These are phyloP conservation scores for Melanotaenia boesemani DNA, from an alignment of 2,797 vertebrate genomes.

Conservation along the genomic window DNA sequence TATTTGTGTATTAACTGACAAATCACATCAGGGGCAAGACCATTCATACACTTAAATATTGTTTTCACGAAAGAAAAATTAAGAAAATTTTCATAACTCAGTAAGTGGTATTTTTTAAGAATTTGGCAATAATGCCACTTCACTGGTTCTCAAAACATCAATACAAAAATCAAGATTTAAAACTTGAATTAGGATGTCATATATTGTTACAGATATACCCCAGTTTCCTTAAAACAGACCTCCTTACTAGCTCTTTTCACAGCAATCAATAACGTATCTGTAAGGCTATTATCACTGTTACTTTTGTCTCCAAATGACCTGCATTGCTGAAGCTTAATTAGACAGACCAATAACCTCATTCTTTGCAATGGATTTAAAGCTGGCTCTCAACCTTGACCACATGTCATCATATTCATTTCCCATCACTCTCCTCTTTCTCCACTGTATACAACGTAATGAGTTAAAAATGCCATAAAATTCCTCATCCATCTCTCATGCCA, in stretches of 20 bases:
- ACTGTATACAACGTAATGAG: constrained; percentile 34
- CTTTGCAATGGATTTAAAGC: constrained; percentile 12
- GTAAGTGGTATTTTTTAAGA: too few relatives aligned
- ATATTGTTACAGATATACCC: neutral
- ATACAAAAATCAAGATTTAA: neutral
- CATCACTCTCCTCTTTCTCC: constrained; percentile 30
- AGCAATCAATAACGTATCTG: constrained; percentile 34
- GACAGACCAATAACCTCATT: constrained; percentile 16
- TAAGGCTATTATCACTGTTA: constrained; percentile 2
- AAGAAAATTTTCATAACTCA: too few relatives aligned
- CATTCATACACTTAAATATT: too few relatives aligned
- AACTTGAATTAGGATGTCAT: neutral
- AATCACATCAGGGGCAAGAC: too few relatives aligned
- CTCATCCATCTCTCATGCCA: constrained; percentile 53
- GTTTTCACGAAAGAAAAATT: too few relatives aligned
- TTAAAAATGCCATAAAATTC: constrained; percentile 55
- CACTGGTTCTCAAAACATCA: neutral
- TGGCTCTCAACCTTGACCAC: constrained; percentile 50
- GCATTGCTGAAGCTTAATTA: neutral
- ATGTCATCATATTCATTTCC: constrained; percentile 36
- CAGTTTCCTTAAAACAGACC: neutral
- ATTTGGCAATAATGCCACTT: too few relatives aligned
- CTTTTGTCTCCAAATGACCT: constrained; percentile 31
- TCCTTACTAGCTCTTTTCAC: neutral
- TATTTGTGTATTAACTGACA: too few relatives aligned